phyloP scores from a whole-genome alignment of 2,797 vertebrate genomes.

The Sparidentex hasta region DNA sequence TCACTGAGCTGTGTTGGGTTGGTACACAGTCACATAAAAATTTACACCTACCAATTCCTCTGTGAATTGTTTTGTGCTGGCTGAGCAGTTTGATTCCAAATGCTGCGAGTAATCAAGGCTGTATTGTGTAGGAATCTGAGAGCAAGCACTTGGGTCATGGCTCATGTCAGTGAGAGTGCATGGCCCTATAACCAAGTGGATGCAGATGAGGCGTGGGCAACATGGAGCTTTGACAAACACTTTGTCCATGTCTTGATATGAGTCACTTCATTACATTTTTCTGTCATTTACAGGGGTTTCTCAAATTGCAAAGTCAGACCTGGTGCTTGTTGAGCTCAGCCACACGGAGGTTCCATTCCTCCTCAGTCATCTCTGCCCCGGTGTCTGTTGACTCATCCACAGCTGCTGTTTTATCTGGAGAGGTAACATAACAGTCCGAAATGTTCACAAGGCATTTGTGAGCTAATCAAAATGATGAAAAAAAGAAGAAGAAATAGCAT shows the following conservation, averaged over 20 bases:
- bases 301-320: conserved; percentile 81
- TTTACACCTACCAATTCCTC: conserved; percentile 18
- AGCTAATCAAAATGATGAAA: not conserved
- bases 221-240: not conserved
- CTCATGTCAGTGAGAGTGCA: conserved; percentile 12
- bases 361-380: conserved; percentile 91
- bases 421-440: conserved; percentile 27
- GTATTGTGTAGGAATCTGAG: conserved; percentile 12
- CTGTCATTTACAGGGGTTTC: not conserved
- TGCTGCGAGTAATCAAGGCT: conserved; percentile 25
- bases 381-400: conserved; percentile 78
- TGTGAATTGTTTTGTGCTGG: conserved; percentile 31
- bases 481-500: not conserved
- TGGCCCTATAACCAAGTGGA: conserved; percentile 1
- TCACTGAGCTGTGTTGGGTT: conserved; percentile 24
- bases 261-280: not conserved
- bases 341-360: conserved; percentile 92
- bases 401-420: conserved; percentile 86
- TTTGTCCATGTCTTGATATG: not conserved
- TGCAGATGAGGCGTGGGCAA: conserved; percentile 1
- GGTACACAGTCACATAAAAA: conserved; percentile 46
- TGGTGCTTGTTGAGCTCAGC: conserved; percentile 98
- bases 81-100: conserved; percentile 44
- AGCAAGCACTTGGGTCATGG: not conserved
- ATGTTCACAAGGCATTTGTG: not conserved